phyloP scores from a whole-genome alignment of 2,888 invertebrate genomes.

The Chloroclystis v-ata region DNA sequence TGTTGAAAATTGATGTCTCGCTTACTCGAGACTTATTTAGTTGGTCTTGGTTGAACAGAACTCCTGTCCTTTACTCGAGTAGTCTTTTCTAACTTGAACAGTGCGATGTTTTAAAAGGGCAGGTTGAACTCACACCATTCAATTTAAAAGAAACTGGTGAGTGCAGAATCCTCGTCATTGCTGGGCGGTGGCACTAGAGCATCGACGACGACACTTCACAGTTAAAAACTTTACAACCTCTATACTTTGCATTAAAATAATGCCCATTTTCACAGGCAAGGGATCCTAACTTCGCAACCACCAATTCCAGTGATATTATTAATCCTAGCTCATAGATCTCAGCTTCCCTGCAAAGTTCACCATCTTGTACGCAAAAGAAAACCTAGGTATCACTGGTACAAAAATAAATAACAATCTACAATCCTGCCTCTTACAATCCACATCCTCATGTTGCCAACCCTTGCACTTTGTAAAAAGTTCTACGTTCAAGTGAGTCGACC shows the following conservation, averaged over 20 bases:
- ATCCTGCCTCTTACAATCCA: slow-evolving; percentile 59
- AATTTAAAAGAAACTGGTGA: slow-evolving; percentile 76
- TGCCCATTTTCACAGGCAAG: slow-evolving; percentile 87
- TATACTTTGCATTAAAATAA: slow-evolving; percentile 96
- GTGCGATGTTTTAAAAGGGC: slow-evolving; percentile 67
- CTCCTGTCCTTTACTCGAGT: slow-evolving; percentile 75
- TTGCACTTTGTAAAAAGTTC: slow-evolving; percentile 65
- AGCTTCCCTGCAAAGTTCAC: slow-evolving; percentile 77
- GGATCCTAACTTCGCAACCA: slow-evolving; percentile 75
- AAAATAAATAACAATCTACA: slow-evolving; percentile 53
- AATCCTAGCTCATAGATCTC: slow-evolving; percentile 73
- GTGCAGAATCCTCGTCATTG: slow-evolving; percentile 66
- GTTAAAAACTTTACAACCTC: slow-evolving; percentile 85
- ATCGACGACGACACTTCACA: slow-evolving; percentile 68
- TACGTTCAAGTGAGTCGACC: slow-evolving; percentile 49
- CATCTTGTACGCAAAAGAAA: slow-evolving; percentile 70
- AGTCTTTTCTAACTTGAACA: slow-evolving; percentile 78
- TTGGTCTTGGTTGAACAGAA: slow-evolving; percentile 79
- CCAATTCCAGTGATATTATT: slow-evolving; percentile 70
- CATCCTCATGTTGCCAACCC: slow-evolving; percentile 62
- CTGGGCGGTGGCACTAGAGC: slow-evolving; percentile 38
- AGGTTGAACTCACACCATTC: slow-evolving; percentile 74
- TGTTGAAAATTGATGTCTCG: slow-evolving; percentile 52
- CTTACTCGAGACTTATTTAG: slow-evolving; percentile 67
- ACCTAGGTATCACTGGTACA: slow-evolving; percentile 62